Base-by-base conservation (phyloP, 2,113 vertebrate species). In the Psilopogon haemacephalus region DNA sequence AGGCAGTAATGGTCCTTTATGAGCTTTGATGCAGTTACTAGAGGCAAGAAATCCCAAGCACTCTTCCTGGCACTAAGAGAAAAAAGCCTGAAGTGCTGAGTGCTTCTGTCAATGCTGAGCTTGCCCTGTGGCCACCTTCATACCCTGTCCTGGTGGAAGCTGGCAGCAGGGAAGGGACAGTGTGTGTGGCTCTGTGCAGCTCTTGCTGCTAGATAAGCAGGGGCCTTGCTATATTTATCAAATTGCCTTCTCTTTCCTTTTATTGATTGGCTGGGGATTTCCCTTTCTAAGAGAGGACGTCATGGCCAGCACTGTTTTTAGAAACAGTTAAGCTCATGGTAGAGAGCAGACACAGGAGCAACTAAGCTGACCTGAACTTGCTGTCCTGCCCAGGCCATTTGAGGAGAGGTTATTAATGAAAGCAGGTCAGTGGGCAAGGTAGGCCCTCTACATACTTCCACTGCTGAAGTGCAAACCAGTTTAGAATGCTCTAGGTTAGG, bases 191-290 rank as follows among this genome's bases (percentile, higher is more conserved):
- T 76, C 69, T 59, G 64, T 50, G 84, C 50, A 28, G 91, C 89
- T 87, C 68, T 82, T 33, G 2, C 75, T 48, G 48, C 82, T 62
- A 12, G 68, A 46, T 91, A 74, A 79, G 83, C 69, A 38, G 56
- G 42, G 71, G 46, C 63, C 88, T 84, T 67, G 69, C 88, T 95
- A 44, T 84, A 75, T 80, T 70, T 93, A 93, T 91, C 46, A 0
- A 67, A 60, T 78, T 91, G 63, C 55, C 69, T 93, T 88, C 62
- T 60, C 88, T 59, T 78, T 65, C 85, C 67, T 21, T 55, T 73
- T 82, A 94, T 91, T 19, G 80, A 90, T 84, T 80, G 77, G 48
- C 75, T 40, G 75, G 93, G 93, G 85, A 59, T 96, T 94, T 90
- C 94, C 93, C 90, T 90, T 78, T 87, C 90, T 8, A 5, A 59